Evolutionary conservation across 2,888 invertebrate genomes (phyloP), one percentile per base, ranked within the genome.

Genomic region (Parapristionchus giblindavisi): DNA sequence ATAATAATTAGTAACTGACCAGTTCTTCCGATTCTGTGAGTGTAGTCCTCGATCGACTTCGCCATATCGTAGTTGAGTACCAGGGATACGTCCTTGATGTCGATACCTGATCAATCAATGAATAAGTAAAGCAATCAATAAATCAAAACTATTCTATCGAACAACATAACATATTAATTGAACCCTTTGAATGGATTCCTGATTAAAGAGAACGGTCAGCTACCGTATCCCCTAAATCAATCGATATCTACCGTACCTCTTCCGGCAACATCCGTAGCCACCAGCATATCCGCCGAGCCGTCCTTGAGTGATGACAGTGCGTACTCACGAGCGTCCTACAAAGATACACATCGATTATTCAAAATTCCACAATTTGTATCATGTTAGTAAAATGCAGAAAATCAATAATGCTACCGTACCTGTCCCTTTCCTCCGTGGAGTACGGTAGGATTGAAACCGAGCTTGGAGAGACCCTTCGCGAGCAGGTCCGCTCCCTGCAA

Each of bases 1-100:
- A 43, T 8, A 43, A 43, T 17, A 43, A 43, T 14, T 43, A 17
- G 43, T 40, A 40, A 29, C 81, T 11, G 14, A 87, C 98, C 98
- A 0, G 99, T 99, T 91, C 98, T 93, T 89, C 98, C 99, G 88
- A 99, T 98, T 91, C 99, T 93, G 93, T 91, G 91, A 24, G 90
- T 91, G 87, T 91, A 91, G 83, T 90, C 93, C 91, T 99, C 99
- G 87, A 99, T 98, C 27, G 93, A 92, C 89, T 99, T 99, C 0
- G 99, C 97, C 99, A 99, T 99, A 88, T 99, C 99, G 87, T 99
- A 99, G 89, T 99, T 99, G 85, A 99, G 95, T 79, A 99, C 99
- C 90, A 99, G 92, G 8, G 97, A 96, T 2, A 99, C 99, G 89
- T 99, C 98, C 89, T 99, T 98, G 88, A 99, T 98, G 88, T 99